Percentiles rank a stretch among this genome's conserved stretches.
phyloP scores from a whole-genome alignment of 2,888 invertebrate species.

The Apodemia duryi region DNA sequence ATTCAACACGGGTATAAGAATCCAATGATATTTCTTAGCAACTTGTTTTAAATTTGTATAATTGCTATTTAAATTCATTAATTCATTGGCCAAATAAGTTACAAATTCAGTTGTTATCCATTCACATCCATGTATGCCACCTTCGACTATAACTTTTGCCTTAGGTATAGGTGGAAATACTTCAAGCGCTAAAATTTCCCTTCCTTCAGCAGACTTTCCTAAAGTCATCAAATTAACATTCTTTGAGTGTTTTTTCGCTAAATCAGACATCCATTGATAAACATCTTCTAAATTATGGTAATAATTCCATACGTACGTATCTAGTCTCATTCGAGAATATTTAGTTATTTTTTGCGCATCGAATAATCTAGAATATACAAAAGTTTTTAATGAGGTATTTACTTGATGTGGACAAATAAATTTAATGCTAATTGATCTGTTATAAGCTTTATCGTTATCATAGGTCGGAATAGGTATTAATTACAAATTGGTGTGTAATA shows the following conservation, averaged over 20 bases:
- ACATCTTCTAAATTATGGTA: constrained; percentile 81
- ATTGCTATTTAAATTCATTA: constrained; percentile 52
- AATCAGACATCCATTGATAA: constrained; percentile 75
- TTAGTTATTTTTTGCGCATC: constrained; percentile 39
- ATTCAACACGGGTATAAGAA: constrained; percentile 84
- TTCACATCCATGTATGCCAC: constrained; percentile 85
- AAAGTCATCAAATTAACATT: constrained; percentile 48
- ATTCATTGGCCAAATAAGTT: constrained; percentile 76
- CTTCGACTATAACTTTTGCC: constrained; percentile 77
- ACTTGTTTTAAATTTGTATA: constrained; percentile 50
- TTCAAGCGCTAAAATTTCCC: constrained; percentile 51
- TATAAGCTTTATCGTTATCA: too few relatives aligned
- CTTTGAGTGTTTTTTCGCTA: constrained; percentile 58
- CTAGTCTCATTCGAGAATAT: constrained; percentile 38
- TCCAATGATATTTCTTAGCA: constrained; percentile 80
- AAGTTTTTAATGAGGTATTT: too few relatives aligned
- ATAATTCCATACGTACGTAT: constrained; percentile 61
- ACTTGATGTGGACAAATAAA: too few relatives aligned
- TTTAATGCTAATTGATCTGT: too few relatives aligned
- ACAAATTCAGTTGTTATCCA: constrained; percentile 83
- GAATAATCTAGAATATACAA: constrained; percentile 39
- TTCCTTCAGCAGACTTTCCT: constrained; percentile 67
- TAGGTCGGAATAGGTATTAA: too few relatives aligned
- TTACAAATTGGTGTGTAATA: too few relatives aligned
- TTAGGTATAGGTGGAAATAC: constrained; percentile 40